phyloP scores from a whole-genome alignment of 2,113 vertebrate species.

The Panurus biarmicus region DNA sequence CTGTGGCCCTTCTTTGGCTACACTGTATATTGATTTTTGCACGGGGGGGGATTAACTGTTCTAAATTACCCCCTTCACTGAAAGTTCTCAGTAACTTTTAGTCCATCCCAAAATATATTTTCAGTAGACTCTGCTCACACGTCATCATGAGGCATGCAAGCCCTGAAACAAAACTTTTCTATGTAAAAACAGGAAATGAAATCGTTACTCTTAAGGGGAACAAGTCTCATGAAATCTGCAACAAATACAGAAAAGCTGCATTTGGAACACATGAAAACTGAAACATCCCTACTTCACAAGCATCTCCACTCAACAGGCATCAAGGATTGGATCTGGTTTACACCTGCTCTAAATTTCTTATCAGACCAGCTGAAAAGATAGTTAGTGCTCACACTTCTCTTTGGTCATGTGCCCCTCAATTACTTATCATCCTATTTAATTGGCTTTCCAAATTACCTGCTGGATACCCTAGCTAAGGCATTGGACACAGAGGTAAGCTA shows the following conservation, averaged over 20 bases:
- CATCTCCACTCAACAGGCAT: not conserved
- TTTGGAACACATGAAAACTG: not conserved
- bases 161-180: not conserved
- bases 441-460: not conserved
- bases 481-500: not conserved
- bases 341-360: not conserved
- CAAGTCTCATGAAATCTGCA: not conserved
- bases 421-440: not conserved
- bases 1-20: not conserved
- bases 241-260: not conserved
- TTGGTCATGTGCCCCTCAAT: not conserved
- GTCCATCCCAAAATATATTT: not conserved
- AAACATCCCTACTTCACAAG: not conserved
- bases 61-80: not conserved
- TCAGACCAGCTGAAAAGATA: not conserved
- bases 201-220: not conserved
- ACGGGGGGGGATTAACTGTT: not conserved
- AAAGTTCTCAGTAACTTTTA: not conserved
- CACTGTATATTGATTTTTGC: not conserved
- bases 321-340: not conserved
- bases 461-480: not conserved
- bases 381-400: not conserved
- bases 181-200: not conserved
- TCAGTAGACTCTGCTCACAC: not conserved
- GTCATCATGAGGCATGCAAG: not conserved